Evolutionary conservation across 2,113 vertebrate genomes (phyloP).

Genomic region (Cromileptes altivelis): DNA sequence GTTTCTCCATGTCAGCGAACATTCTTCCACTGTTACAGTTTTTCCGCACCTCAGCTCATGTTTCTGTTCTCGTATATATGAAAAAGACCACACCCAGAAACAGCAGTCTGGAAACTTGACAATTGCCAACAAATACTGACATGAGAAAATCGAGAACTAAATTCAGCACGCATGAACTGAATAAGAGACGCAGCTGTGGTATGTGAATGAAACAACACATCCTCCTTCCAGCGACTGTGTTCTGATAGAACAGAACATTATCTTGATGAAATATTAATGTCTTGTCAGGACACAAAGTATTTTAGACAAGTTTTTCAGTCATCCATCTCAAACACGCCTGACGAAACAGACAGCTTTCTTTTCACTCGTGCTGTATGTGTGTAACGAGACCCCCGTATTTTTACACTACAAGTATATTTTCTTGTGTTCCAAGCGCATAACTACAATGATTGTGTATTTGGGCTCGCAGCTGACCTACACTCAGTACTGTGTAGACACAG

Average conservation of each 20-base stretch:
- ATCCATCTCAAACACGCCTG: neutral
- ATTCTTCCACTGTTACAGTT: slow-evolving; percentile 74
- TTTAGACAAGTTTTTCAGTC: neutral
- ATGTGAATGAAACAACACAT: slow-evolving; percentile 27
- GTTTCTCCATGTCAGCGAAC: slow-evolving; percentile 68
- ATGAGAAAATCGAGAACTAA: slow-evolving; percentile 38
- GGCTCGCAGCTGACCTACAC: neutral
- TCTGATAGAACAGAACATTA: slow-evolving; percentile 18
- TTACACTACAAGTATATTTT: neutral
- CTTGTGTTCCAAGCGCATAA: neutral
- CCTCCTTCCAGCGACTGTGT: slow-evolving; percentile 13
- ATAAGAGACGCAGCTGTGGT: slow-evolving; percentile 42
- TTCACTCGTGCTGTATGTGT: no score
- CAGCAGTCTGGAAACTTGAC: slow-evolving; percentile 59
- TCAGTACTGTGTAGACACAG: neutral
- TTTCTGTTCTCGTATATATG: slow-evolving; percentile 56
- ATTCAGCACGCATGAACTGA: slow-evolving; percentile 6
- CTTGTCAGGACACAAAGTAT: neutral
- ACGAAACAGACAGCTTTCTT: neutral
- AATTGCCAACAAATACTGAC: slow-evolving; percentile 51
- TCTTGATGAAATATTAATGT: slow-evolving; percentile 33
- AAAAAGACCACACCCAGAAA: slow-evolving; percentile 69
- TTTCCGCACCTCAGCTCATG: slow-evolving; percentile 62
- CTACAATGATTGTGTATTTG: neutral
- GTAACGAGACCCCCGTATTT: neutral